phyloP scores from a whole-genome alignment of 2,888 invertebrate genomes.

The Sycophila texana region DNA sequence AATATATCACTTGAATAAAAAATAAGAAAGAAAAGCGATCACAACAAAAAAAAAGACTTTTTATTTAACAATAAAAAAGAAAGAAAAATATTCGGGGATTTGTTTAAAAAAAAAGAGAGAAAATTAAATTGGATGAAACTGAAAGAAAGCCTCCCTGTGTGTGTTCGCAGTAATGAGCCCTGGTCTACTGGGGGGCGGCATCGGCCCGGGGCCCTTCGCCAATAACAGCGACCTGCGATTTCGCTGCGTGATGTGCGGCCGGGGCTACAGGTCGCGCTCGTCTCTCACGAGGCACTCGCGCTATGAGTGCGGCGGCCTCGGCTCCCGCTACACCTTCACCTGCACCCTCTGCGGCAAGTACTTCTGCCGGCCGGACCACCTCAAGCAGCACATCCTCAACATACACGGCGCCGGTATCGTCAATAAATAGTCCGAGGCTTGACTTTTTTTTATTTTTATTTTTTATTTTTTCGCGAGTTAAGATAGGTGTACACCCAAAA shows the following conservation, averaged over 20 bases:
- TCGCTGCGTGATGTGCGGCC: constrained; percentile 74
- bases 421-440: constrained; percentile 64
- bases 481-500: neutral
- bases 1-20: no score
- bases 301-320: constrained; percentile 74
- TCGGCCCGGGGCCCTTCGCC: constrained; percentile 42
- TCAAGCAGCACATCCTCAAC: constrained; percentile 75
- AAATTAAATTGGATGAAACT: constrained; percentile 47
- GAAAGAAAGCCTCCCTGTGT: constrained; percentile 67
- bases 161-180: constrained; percentile 69
- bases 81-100: neutral
- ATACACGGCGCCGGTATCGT: constrained; percentile 70
- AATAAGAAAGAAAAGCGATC: no score
- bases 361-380: constrained; percentile 75
- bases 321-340: constrained; percentile 74
- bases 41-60: no score
- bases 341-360: constrained; percentile 74
- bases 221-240: constrained; percentile 66
- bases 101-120: neutral
- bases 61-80: no score
- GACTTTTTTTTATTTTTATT: constrained; percentile 1
- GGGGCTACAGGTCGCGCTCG: constrained; percentile 73
- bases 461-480: neutral
- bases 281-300: constrained; percentile 74
- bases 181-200: constrained; percentile 1